A percentile compares a stretch with the other conserved stretches of the same genome.
Evolutionary conservation across 2,888 invertebrate species (phyloP).

Genomic region (Entomobrya multifasciata): DNA sequence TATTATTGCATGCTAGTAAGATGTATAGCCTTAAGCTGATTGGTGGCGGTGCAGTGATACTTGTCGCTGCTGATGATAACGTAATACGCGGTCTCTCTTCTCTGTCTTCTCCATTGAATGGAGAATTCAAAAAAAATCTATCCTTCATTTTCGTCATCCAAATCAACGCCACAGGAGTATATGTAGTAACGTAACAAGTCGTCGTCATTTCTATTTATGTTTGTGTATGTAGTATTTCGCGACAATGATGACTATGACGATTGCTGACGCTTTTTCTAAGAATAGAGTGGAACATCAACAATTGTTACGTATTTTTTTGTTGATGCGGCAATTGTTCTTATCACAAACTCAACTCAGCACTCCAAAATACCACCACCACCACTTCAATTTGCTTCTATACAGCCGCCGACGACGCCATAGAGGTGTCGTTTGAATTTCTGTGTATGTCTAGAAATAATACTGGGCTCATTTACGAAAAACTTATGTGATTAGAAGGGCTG

Average conservation of each 20-base stretch:
- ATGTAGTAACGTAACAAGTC: not conserved
- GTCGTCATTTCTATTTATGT: constrained; percentile 49
- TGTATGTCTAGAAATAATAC: constrained; percentile 14
- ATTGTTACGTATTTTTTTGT: constrained; percentile 34
- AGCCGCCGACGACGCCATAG: constrained; percentile 27
- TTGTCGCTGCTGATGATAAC: not conserved
- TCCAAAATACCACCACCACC: not conserved
- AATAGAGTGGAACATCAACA: constrained; percentile 1
- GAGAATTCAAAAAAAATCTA: constrained; percentile 35
- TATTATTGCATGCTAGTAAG: not conserved
- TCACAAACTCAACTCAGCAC: constrained; percentile 10
- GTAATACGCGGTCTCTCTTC: not conserved
- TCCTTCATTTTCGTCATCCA: constrained; percentile 42
- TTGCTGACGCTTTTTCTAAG: not conserved
- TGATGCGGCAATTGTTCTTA: constrained; percentile 36
- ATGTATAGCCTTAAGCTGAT: constrained; percentile 37
- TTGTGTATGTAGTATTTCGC: not conserved
- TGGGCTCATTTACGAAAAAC: not conserved
- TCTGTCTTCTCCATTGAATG: constrained; percentile 28
- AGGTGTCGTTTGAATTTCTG: not conserved
- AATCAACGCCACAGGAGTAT: constrained; percentile 1
- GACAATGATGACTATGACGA: constrained; percentile 5
- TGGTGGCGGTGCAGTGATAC: constrained; percentile 25
- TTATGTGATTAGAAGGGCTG: constrained; percentile 22
- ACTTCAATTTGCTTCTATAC: not conserved